These are phyloP conservation scores for Trichonephila clavipes DNA, from an alignment of 1,140 invertebrate genomes.

Conservation along the genomic window DNA sequence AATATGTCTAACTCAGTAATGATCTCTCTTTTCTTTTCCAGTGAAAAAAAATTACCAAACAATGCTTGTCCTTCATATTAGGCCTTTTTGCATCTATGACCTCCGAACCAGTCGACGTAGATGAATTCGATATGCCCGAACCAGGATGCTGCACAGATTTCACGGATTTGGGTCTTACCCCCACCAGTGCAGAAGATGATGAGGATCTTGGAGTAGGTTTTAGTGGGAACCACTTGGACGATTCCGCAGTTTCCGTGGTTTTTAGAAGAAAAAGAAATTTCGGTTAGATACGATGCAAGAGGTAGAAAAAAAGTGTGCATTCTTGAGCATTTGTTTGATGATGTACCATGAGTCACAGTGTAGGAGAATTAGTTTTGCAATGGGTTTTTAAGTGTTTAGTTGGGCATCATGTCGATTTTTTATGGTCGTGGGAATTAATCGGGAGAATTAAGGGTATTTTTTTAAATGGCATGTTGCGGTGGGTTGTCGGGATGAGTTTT, in stretches of 20 bases:
- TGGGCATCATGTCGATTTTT: background rate
- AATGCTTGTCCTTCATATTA: conserved; percentile 37
- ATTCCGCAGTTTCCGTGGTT: conserved; percentile 1
- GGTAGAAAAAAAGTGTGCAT: background rate
- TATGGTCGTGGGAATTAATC: background rate
- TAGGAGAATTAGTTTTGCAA: background rate
- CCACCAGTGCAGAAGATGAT: background rate
- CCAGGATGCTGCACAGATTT: conserved; percentile 38
- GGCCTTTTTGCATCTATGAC: background rate
- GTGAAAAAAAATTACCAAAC: conserved; percentile 17
- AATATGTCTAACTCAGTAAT: conserved; percentile 44
- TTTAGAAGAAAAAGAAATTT: conserved; percentile 17
- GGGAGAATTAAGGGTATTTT: too few species aligned
- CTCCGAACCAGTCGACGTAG: background rate
- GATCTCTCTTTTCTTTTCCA: background rate
- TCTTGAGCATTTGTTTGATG: background rate
- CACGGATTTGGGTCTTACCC: background rate
- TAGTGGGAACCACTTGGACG: conserved; percentile 1
- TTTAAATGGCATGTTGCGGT: too few species aligned
- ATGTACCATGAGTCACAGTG: background rate
- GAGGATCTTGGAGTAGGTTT: background rate
- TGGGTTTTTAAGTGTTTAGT: too few species aligned
- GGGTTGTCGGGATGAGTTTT: too few species aligned
- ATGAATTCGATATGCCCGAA: conserved; percentile 25
- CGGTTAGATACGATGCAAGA: background rate